Evolutionary conservation across 2,888 invertebrate species (phyloP), one percentile per base, ranked within the genome.

Genomic region (Ctena decussata): DNA sequence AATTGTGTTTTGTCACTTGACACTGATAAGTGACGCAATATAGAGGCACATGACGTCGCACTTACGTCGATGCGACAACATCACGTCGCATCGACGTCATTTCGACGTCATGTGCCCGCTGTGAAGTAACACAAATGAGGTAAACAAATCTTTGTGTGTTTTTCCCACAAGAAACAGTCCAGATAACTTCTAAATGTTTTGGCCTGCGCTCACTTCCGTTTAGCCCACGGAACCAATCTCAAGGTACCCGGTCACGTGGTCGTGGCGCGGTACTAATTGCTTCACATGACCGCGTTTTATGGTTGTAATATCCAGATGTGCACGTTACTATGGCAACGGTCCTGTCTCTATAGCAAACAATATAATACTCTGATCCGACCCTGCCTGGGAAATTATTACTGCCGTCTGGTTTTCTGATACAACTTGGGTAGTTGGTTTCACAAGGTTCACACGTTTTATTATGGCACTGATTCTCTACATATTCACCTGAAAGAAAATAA

Each of bases 301-400:
- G 91, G 46, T 90, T 90, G 71, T 91, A 91, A 49, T 78, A 82
- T 27, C 90, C 91, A 24, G 88, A 82, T 8, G 90, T 90, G 69
- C 91, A 91, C 32, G 90, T 88, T n/a, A 91, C 91, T 41, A 91
- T 90, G 21, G 91, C 91, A n/a, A 92, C 91, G n/a, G 91, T 93
- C 84, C 93, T 83, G 60, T 91, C 86, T 46, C 85, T 86, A 81
- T 91, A 91, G 72, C 93, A 93, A 30, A 92, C 89, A 37, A 92
- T 91, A 76, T 91, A 93, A 46, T 85, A 90, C 41, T 92, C 91
- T 0, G 91, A 90, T 72, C 90, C 91, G 60, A 87, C 87, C 12
- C 90, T 84, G 11, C 88, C 89, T 0, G 91, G 91, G 80, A 91
- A 92, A 41, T 89, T 81, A 75, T 93, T 92, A 75, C 90, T 91